Percentiles rank a stretch among this genome's conserved stretches.
These are phyloP conservation scores for Zaprionus taronus DNA, from an alignment of 1,140 invertebrate species.

Conservation along the genomic window DNA sequence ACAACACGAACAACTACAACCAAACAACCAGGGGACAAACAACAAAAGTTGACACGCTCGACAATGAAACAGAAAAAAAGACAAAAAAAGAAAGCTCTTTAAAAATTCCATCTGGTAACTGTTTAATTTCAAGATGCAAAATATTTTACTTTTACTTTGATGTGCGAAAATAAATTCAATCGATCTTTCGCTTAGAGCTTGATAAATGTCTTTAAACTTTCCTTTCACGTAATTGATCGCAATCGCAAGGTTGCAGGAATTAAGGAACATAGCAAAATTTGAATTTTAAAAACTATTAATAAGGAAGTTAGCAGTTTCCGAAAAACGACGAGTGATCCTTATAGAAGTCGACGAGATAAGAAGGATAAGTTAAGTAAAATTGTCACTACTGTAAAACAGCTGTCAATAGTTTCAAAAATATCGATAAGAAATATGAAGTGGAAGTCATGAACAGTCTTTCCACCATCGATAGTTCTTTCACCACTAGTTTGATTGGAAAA, in stretches of 20 bases:
- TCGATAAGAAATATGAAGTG: no score
- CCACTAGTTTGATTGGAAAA: no score
- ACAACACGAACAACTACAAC: neutral
- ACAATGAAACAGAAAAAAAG: neutral
- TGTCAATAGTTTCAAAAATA: no score
- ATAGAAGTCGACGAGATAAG: no score
- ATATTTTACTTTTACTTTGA: neutral
- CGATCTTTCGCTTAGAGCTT: neutral
- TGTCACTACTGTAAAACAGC: no score
- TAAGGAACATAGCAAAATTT: no score
- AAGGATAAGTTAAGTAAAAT: no score
- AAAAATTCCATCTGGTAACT: slow-evolving; percentile 4
- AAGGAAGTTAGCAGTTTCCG: no score
- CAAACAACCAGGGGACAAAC: slow-evolving; percentile 17
- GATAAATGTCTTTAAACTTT: neutral
- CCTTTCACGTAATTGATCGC: neutral
- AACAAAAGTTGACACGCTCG: slow-evolving; percentile 55
- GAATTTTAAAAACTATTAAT: no score
- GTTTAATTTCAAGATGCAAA: slow-evolving; percentile 13
- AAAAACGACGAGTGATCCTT: no score
- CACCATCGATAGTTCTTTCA: no score
- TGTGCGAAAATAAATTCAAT: neutral
- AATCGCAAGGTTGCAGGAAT: neutral
- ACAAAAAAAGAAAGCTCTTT: neutral
- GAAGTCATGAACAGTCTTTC: no score